These are phyloP conservation scores for Sebastes paucispinis DNA, from an alignment of 2,797 vertebrate genomes.

Conservation along the genomic window DNA sequence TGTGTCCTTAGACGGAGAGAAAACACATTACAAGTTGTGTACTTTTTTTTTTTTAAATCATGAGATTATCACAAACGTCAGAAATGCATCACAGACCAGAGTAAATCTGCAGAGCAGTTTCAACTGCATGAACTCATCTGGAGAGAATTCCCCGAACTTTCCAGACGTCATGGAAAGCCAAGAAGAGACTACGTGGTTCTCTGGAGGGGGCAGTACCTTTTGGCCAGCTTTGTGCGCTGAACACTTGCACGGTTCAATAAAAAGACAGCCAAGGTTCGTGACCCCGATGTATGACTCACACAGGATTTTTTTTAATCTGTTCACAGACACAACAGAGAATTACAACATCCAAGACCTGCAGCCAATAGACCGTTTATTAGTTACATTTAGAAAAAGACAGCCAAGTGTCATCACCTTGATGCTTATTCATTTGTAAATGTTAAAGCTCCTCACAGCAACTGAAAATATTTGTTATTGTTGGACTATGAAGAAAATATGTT, in stretches of 20 bases:
- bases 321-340: not conserved
- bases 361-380: not conserved
- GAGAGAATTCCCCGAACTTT: slow-evolving; percentile 31
- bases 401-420: not conserved
- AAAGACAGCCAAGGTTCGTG: slow-evolving; percentile 68
- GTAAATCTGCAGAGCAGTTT: not conserved
- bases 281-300: slow-evolving; percentile 58
- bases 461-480: not conserved
- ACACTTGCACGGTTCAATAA: slow-evolving; percentile 57
- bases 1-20: not conserved
- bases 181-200: slow-evolving; percentile 23
- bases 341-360: not conserved
- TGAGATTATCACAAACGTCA: not conserved
- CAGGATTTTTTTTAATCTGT: slow-evolving; percentile 19
- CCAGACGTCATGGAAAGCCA: slow-evolving; percentile 22
- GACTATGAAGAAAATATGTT: not conserved
- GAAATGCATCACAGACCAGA: not conserved
- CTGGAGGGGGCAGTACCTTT: slow-evolving; percentile 72
- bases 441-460: not conserved
- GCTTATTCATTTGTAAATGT: not conserved
- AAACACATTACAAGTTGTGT: not conserved
- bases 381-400: slow-evolving; percentile 19
- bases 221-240: slow-evolving; percentile 71
- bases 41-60: not conserved
- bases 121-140: slow-evolving; percentile 4